phyloP scores from a whole-genome alignment of 23 tunicate species.

The Phallusia fumigata region DNA sequence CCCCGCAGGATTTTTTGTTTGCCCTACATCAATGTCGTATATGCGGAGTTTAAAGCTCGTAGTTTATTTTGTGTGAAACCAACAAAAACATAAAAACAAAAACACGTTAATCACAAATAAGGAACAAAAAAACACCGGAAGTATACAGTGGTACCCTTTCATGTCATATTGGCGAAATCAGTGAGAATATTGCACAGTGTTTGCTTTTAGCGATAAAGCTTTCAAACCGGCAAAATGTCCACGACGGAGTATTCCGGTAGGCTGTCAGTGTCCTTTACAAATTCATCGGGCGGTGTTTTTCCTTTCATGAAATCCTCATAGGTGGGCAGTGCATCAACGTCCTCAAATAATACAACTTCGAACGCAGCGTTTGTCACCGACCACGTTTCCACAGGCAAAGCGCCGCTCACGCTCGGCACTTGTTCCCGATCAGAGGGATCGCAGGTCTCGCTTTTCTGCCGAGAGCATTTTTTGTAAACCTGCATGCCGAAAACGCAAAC shows the following conservation, averaged over 20 bases:
- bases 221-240: not conserved
- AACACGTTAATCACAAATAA: no score
- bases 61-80: no score
- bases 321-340: not conserved
- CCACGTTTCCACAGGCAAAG: not conserved
- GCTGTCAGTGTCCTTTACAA: not conserved
- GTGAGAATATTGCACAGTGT: no score
- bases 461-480: not conserved
- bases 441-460: not conserved
- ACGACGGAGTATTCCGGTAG: not conserved
- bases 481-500: not conserved
- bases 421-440: not conserved
- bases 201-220: no score
- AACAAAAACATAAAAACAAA: no score
- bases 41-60: no score
- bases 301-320: not conserved
- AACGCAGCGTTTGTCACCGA: not conserved
- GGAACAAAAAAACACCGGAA: no score
- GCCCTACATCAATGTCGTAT: no score
- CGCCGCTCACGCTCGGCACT: not conserved
- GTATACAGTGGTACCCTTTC: no score
- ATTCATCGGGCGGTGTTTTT: not conserved
- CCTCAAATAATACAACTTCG: not conserved
- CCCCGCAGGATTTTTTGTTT: no score
- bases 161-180: no score